Evolutionary conservation across 2,797 vertebrate genomes (phyloP).

Genomic region (Myotis findleyi): DNA sequence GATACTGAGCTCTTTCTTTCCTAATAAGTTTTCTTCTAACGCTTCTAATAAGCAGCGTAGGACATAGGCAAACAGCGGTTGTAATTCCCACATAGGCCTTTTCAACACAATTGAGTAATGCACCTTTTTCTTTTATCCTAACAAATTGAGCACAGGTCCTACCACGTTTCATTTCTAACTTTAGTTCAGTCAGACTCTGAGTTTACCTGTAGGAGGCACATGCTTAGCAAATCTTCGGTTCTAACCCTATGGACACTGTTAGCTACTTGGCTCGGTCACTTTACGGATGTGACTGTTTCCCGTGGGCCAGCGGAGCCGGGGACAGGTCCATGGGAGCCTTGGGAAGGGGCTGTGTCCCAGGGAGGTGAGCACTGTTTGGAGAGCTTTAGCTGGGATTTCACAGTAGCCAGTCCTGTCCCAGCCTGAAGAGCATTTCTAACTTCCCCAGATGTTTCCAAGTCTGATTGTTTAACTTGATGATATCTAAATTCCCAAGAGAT

Average conservation of each 20-base stretch:
- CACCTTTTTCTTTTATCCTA: conserved; percentile 34
- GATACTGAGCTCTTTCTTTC: background rate
- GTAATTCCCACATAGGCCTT: background rate
- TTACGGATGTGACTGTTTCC: background rate
- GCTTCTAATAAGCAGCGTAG: background rate
- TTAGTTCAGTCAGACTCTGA: background rate
- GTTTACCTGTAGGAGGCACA: background rate
- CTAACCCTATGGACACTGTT: background rate
- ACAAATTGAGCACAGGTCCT: background rate
- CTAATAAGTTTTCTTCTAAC: background rate
- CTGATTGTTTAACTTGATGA: background rate
- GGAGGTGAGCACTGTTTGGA: background rate
- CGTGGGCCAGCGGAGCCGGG: background rate
- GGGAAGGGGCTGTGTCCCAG: background rate
- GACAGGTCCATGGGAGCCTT: background rate
- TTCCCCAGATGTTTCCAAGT: conserved; percentile 10
- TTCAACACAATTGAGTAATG: background rate
- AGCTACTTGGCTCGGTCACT: background rate
- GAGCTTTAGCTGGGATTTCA: background rate
- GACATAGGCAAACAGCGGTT: background rate
- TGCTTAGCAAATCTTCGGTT: conserved; percentile 22
- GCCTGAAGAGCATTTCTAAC: background rate
- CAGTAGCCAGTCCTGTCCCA: background rate
- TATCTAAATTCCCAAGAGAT: background rate
- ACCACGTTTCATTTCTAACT: conserved; percentile 7